A percentile compares a stretch with the other conserved stretches of the same genome.
These are phyloP conservation scores for Loripinus fragilis DNA, from an alignment of 2,888 invertebrate genomes.

Conservation along the genomic window DNA sequence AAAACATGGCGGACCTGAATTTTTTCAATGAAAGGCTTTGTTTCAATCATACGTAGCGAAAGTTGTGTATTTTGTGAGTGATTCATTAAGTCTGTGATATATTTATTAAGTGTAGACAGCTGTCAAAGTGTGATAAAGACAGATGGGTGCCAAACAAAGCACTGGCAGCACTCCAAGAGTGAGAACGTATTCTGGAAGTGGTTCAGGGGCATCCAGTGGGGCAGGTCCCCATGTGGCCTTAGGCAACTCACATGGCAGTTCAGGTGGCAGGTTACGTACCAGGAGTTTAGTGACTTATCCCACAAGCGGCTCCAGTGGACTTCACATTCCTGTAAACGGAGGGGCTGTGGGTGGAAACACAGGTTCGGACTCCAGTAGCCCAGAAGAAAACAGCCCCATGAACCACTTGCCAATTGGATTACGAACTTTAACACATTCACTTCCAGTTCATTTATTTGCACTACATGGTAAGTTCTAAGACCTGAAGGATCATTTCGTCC, in stretches of 20 bases:
- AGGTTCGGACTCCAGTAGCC: conserved; percentile 81
- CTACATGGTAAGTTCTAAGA: conserved; percentile 80
- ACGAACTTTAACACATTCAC: conserved; percentile 74
- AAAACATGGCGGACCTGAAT: conserved; percentile 76
- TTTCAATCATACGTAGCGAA: conserved; percentile 10
- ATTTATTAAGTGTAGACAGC: conserved; percentile 21
- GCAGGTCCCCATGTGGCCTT: conserved; percentile 70
- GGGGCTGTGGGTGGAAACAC: conserved; percentile 77
- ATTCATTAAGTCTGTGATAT: conserved; percentile 17
- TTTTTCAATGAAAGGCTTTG: conserved; percentile 55
- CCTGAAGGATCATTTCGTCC: no score
- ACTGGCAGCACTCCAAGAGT: conserved; percentile 68
- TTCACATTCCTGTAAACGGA: conserved; percentile 77
- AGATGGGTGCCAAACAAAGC: conserved; percentile 81
- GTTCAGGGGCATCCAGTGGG: conserved; percentile 67
- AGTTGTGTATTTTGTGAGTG: neutral
- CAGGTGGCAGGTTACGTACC: conserved; percentile 73
- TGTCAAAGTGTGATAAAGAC: conserved; percentile 27
- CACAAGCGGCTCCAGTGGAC: conserved; percentile 67
- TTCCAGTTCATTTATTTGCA: conserved; percentile 81
- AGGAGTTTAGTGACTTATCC: conserved; percentile 79
- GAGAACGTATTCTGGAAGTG: conserved; percentile 77
- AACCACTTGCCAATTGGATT: conserved; percentile 53
- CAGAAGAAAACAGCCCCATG: conserved; percentile 76
- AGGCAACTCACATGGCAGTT: conserved; percentile 63